Base-by-base conservation (phyloP, 2,113 vertebrate species). In the Ophthalmolycus amberensis region DNA sequence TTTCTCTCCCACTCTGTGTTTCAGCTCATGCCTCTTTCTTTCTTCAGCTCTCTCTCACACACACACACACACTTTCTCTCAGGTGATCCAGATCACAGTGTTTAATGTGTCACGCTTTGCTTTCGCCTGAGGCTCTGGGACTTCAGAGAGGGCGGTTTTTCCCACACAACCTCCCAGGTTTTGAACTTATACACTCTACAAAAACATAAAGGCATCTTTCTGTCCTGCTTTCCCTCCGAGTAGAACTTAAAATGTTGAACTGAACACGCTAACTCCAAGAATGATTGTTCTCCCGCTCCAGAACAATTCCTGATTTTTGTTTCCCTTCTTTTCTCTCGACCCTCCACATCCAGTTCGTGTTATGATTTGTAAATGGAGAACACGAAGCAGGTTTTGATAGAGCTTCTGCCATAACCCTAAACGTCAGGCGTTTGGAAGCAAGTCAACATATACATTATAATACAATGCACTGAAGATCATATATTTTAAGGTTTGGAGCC, bases 1-100 rank as follows among this genome's bases (percentile, higher is more conserved):
- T 58, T 58, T 42, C 44, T 66, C 1, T 63, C 52, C 64, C 64
- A 11, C 66, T 80, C 56, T 69, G 54, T 71, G n/a, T n/a, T 20
- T 77, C 74, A 64, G 58, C 34, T 82, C 10, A 1, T 44, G 37
- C 25, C 71, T 72, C 60, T 9, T 71, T 63, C 6, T 37, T 22
- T 40, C 14, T 71, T 18, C 9, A 8, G 1, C 66, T 56, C 38
- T 27, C 38, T 20, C 58, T 8, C 18, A 7, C 48, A 12, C 69
- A 37, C 56, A 58, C 65, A 42, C 44, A 34, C 42, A 38, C 22
- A 20, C 9, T 74, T 58, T 63, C 74, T 69, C 79, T 88, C 82
- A 90, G 79, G 81, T 90, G 84, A 87, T 89, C 59, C 80, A 81
- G 50, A 88, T 85, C 84, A 59, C 46, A 12, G 77, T 16, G 46